Conservation (phyloP, 2,797 vertebrate species). For the Mus caroli region DNA sequence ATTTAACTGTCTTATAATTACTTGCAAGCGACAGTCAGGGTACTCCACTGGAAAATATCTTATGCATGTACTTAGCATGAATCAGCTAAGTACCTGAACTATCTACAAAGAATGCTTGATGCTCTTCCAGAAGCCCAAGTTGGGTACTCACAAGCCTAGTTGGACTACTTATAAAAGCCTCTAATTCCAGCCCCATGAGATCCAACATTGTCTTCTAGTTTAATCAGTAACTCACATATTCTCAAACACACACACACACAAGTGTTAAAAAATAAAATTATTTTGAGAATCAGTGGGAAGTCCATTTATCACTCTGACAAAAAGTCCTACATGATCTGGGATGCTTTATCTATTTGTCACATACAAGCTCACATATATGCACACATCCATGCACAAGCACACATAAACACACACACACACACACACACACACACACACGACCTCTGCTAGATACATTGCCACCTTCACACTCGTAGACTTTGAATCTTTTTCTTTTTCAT, state of each 20-base stretch:
- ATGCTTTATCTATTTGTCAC: neutral
- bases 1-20: neutral
- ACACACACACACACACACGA: neutral
- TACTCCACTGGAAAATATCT: neutral
- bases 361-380: no score
- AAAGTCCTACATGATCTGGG: neutral
- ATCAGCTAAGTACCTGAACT: no score
- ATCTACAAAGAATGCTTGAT: neutral
- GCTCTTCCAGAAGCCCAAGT: neutral
- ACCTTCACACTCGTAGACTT: neutral
- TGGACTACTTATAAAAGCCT: neutral
- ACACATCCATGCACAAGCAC: no score
- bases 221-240: neutral
- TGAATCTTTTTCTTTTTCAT: neutral
- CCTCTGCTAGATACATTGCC: neutral
- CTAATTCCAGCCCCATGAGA: neutral
- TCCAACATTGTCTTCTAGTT: neutral
- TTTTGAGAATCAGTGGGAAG: neutral
- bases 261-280: neutral
- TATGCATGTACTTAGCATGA: neutral
- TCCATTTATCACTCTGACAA: neutral
- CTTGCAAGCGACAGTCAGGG: neutral
- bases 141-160: neutral
- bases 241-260: neutral
- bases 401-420: neutral